Conservation (phyloP, 2,888 invertebrate genomes). For the Eulithis prunata region DNA sequence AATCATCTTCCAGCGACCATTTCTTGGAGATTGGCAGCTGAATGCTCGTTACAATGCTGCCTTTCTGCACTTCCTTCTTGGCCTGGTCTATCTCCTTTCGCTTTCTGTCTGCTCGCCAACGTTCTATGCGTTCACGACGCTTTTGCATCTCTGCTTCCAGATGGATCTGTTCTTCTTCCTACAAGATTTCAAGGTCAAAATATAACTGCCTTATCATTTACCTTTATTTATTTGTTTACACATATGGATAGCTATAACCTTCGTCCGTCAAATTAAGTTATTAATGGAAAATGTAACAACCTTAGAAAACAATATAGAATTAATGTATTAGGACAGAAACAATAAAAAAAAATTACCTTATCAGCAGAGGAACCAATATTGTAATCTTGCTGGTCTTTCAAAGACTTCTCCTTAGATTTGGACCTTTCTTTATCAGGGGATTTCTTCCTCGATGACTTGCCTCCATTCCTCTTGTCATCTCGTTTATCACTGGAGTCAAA, state of each 20-base stretch:
- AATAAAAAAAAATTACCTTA: conserved; percentile 70
- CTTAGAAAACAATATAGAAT: no score
- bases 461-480: conserved; percentile 87
- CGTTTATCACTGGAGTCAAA: conserved; percentile 77
- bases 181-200: conserved; percentile 4
- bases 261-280: no score
- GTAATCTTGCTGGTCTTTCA: conserved; percentile 86
- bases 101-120: conserved; percentile 97
- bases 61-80: conserved; percentile 90
- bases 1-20: conserved; percentile 98
- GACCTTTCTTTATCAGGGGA: conserved; percentile 79
- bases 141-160: conserved; percentile 98
- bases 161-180: conserved; percentile 95
- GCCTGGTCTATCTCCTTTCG: conserved; percentile 92
- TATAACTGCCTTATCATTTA: no score
- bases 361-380: conserved; percentile 88
- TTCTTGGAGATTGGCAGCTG: conserved; percentile 88
- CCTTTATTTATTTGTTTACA: no score
- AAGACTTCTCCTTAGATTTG: conserved; percentile 83
- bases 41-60: conserved; percentile 85
- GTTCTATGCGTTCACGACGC: conserved; percentile 96
- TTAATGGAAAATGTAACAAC: no score
- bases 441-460: conserved; percentile 84
- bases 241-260: no score
- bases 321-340: no score